A percentile compares a stretch with the other conserved stretches of the same genome.
Conservation (phyloP, 2,113 vertebrate species). For the Galbula dea region DNA sequence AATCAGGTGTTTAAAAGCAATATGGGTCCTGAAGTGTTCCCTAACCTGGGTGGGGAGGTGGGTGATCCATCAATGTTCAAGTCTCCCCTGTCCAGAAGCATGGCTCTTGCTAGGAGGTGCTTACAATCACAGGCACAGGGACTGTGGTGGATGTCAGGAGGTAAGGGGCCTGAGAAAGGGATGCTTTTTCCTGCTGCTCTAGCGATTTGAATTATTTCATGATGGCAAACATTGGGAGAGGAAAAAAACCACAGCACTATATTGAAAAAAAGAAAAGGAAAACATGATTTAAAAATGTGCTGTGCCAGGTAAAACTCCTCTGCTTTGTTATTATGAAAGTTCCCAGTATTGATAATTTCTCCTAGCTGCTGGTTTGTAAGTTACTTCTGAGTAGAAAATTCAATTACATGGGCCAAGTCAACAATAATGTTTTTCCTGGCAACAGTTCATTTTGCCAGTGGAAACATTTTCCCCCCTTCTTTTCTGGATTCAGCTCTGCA, state of each 20-base stretch:
- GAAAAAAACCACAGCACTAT: constrained; percentile 16
- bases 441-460: constrained; percentile 59
- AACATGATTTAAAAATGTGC: constrained; percentile 6
- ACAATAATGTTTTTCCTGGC: constrained; percentile 72
- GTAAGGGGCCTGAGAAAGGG: not conserved
- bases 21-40: not conserved
- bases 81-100: not conserved
- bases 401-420: constrained; percentile 69
- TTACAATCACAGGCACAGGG: not conserved
- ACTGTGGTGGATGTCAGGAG: not conserved
- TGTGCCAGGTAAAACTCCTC: constrained; percentile 60
- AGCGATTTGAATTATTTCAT: constrained; percentile 38
- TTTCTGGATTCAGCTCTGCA: constrained; percentile 66
- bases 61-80: not conserved
- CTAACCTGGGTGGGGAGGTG: not conserved
- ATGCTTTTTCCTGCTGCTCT: not conserved
- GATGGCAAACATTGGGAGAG: constrained; percentile 36
- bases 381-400: constrained; percentile 69
- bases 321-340: constrained; percentile 40
- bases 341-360: constrained; percentile 64
- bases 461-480: constrained; percentile 47
- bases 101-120: not conserved
- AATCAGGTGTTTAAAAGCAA: not conserved
- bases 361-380: constrained; percentile 58
- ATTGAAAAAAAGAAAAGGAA: not conserved